Evolutionary conservation across 2,113 vertebrate species (phyloP), one percentile per base, ranked within the genome.

Genomic region (Brachyhypopomus gauderio): DNA sequence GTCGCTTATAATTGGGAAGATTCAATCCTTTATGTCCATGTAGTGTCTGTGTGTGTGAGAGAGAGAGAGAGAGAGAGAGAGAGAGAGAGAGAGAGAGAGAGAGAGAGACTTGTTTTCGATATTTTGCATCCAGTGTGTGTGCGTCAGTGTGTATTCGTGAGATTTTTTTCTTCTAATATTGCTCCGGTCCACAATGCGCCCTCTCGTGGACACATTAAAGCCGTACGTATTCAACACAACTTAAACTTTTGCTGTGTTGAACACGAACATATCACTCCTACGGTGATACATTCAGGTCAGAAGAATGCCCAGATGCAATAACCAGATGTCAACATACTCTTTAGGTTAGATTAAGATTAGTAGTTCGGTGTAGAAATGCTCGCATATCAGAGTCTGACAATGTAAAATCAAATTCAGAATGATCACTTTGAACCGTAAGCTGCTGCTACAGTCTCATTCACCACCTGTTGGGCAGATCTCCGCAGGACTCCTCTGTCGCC

Each of bases 381-480:
- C 45, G 45, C 45, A 3, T 52, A 52, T 14, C 12, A 52, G 45
- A 52, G 45, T n/a, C 8, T 52, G 45, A 14, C 45, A 8, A 52
- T 52, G 9, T 52, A 3, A 52, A 52, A 52, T 22, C 25, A 62
- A 62, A 22, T 62, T 23, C 5, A 9, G 22, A 12, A 12, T 0
- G 19, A 4, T 52, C 45, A 52, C 12, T 12, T 14, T 52, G 45
- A 62, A 22, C 60, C 22, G 45, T 25, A 92, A 89, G 92, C 94
- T 93, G 86, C 30, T 66, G 4, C 5, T 5, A 41, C 9, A 75
- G 22, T 34, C 25, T 30, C 4, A 77, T 79, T 77, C 36, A 63
- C 77, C 85, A 70, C 85, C 85, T 80, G 85, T 66, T 77, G 83
- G 52, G 77, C 64, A 25, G 27, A 27, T 63, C 83, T 75, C 73